Conservation (phyloP, 2,797 vertebrate genomes). For the Gymnoscopelus microlampas region DNA sequence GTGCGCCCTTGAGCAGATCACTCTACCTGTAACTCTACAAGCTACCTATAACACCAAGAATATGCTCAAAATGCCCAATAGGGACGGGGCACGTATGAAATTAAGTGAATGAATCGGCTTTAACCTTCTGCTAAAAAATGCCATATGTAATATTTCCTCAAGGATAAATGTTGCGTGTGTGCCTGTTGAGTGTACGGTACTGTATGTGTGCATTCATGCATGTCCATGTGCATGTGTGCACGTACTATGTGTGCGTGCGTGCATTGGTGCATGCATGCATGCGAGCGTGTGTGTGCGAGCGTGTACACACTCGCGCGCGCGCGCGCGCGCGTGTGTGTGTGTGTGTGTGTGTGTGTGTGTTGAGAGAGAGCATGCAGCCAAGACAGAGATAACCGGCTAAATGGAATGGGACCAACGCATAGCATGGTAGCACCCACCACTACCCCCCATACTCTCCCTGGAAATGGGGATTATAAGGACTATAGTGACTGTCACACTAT, state of each 20-base stretch:
- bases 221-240: not conserved
- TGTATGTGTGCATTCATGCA: not conserved
- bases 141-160: slow-evolving; percentile 10
- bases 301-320: too few relatives aligned
- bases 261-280: slow-evolving; percentile 13
- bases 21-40: slow-evolving; percentile 16
- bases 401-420: slow-evolving; percentile 49
- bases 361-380: slow-evolving; percentile 25
- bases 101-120: slow-evolving; percentile 7
- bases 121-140: not conserved
- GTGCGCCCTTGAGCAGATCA: slow-evolving; percentile 56
- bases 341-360: not conserved
- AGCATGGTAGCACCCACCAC: slow-evolving; percentile 18
- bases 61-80: slow-evolving; percentile 50
- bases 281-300: not conserved
- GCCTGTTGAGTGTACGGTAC: not conserved
- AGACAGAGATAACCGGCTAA: slow-evolving; percentile 28
- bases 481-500: slow-evolving; percentile 47
- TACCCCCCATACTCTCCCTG: slow-evolving; percentile 31
- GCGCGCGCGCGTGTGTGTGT: too few relatives aligned
- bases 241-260: not conserved
- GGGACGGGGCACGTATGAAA: slow-evolving; percentile 23
- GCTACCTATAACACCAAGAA: slow-evolving; percentile 26
- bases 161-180: not conserved
- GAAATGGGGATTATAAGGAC: slow-evolving; percentile 60